A percentile compares a stretch with the other conserved stretches of the same genome.
phyloP scores from a whole-genome alignment of 1,140 invertebrate species.

The Hyphantria cunea region DNA sequence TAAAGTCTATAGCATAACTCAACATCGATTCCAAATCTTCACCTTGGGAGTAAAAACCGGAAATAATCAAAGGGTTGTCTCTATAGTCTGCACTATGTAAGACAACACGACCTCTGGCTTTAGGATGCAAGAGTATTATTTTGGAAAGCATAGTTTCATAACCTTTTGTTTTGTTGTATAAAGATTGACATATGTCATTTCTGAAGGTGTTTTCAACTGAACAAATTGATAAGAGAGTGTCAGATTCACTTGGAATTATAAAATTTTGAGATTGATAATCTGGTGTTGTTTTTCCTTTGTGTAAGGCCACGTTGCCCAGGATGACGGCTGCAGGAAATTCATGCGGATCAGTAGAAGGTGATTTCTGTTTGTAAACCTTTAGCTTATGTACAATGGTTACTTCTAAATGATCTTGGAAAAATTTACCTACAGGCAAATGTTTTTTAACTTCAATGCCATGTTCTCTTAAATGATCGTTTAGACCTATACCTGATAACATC shows the following conservation, averaged over 20 bases:
- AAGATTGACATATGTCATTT: conserved; percentile 2
- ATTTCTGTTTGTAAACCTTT: not conserved
- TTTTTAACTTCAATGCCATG: not conserved
- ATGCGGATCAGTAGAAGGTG: not conserved
- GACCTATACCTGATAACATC: conserved; percentile 20
- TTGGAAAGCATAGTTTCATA: not conserved
- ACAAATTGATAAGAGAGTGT: not conserved
- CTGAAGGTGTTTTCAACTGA: not conserved
- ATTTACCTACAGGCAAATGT: conserved; percentile 23
- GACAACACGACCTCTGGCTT: not conserved
- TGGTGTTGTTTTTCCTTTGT: conserved; percentile 27
- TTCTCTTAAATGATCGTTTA: not conserved
- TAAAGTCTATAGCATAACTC: not conserved
- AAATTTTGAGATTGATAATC: conserved; percentile 33
- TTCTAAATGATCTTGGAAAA: conserved; percentile 10
- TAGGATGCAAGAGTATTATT: not conserved
- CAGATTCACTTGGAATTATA: conserved; percentile 9
- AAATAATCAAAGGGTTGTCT: not conserved
- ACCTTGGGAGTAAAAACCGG: not conserved
- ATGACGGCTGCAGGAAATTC: conserved; percentile 12
- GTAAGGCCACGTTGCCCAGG: conserved; percentile 38
- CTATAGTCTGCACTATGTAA: not conserved
- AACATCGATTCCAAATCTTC: not conserved
- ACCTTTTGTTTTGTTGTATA: conserved; percentile 7
- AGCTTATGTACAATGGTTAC: conserved; percentile 11